Percentiles rank a stretch among this genome's conserved stretches.
Conservation (phyloP, 2,888 invertebrate species). For the Sisyra terminalis region DNA sequence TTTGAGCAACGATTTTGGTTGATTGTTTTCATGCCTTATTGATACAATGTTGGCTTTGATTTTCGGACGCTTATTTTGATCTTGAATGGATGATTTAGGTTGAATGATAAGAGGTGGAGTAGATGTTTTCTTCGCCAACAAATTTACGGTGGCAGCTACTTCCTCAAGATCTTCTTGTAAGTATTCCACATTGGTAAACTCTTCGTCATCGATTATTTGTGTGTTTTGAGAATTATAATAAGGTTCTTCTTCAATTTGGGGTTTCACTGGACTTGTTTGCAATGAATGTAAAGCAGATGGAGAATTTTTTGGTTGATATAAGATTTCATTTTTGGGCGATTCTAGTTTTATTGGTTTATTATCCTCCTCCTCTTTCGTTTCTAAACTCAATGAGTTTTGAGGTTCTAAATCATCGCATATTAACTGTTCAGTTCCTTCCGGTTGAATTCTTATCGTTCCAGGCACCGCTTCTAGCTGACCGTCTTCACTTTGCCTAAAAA, state of each 20-base stretch:
- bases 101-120: not conserved
- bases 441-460: constrained; percentile 22
- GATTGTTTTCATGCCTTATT: not conserved
- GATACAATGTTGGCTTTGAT: constrained; percentile 3
- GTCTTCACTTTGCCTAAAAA: constrained; percentile 21
- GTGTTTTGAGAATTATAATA: too few species aligned
- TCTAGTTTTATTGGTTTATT: too few species aligned
- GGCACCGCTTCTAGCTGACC: constrained; percentile 25
- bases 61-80: not conserved
- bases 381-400: not conserved
- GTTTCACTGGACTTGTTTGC: too few species aligned
- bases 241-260: too few species aligned
- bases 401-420: constrained; percentile 2
- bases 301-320: not conserved
- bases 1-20: too few species aligned
- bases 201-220: not conserved
- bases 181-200: constrained; percentile 3
- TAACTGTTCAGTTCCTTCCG: constrained; percentile 14
- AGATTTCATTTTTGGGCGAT: not conserved
- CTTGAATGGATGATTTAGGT: not conserved
- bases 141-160: not conserved
- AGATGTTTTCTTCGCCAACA: not conserved
- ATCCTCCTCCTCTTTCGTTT: constrained; percentile 1
- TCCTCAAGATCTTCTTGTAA: constrained; percentile 2
- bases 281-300: not conserved